Base-by-base conservation (phyloP, 2,113 vertebrate genomes). In the Conger conger region DNA sequence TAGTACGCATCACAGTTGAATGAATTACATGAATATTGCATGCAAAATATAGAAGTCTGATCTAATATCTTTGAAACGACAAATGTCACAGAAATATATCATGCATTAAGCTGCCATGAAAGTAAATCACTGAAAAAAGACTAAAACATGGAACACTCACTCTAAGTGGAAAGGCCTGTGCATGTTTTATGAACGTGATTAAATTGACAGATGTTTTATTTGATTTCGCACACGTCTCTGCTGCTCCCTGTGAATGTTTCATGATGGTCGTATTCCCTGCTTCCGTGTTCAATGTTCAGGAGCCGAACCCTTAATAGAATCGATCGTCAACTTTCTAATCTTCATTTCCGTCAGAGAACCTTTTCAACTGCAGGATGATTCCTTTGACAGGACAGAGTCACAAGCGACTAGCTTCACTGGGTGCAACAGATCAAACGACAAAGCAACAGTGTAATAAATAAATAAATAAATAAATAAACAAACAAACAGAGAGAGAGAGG, bases 341-440 rank as follows among this genome's bases (percentile, higher is more conserved):
- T 60, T 73, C 2, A 0, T 73, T 15, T 13, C n/a, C 5, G 30
- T 33, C 68, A 7, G 1, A 11, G 18, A 8, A 27, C 76, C 76
- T 60, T 79, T 42, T 20, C 7, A 18, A 38, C 17, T 40, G 1
- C 33, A 20, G 30, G 9, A 27, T 35, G 53, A 45, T 36, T 42
- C n/a, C 3, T 78, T 30, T 78, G 17, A 79, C 42, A 38, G 33
- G 38, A 60, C 20, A 40, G 20, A 40, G 5, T 73, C 68, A 84
- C n/a, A 84, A 45, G 76, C 36, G 79, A 77, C 45, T 78, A 84
- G 50, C 50, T 42, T 83, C 73, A 83, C 36, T 78, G 73, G 40
- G 20, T 30, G 79, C 27, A 42, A 81, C n/a, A 13, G 45, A 53
- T 81, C 40, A 81, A 53, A 81, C 42, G 53, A 80, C 40, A 78